These are phyloP conservation scores for Ranitomeya variabilis DNA, from an alignment of 2,113 vertebrate genomes.

Conservation along the genomic window DNA sequence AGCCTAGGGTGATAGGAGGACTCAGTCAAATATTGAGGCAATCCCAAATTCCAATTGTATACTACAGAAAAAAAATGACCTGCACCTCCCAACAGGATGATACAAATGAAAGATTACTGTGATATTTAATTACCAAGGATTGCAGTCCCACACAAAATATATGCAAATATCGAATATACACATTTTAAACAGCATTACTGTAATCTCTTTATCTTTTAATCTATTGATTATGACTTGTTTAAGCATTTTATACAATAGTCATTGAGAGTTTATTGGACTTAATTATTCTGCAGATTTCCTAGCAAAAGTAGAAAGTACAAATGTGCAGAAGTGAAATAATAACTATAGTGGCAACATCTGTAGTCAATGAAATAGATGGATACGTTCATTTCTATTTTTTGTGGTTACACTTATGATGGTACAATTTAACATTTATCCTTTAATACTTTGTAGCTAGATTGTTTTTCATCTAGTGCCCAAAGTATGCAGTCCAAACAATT, in stretches of 20 bases:
- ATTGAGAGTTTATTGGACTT: neutral
- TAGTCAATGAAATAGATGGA: constrained; percentile 34
- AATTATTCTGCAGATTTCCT: neutral
- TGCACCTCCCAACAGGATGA: no score
- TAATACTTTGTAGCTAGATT: constrained; percentile 40
- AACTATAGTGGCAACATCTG: constrained; percentile 33
- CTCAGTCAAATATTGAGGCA: no score
- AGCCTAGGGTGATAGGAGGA: no score
- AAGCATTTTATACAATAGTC: neutral
- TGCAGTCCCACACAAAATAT: no score
- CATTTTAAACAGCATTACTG: no score
- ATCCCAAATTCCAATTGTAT: no score
- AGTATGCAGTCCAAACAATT: constrained; percentile 27
- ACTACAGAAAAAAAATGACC: no score
- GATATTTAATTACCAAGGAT: no score
- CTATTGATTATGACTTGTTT: neutral
- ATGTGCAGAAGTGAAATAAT: constrained; percentile 25
- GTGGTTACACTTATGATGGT: constrained; percentile 27
- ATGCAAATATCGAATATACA: no score
- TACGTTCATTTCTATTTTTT: constrained; percentile 5
- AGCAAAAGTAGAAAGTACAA: constrained; percentile 14
- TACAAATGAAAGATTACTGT: no score
- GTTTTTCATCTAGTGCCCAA: constrained; percentile 43
- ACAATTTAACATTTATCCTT: constrained; percentile 34
- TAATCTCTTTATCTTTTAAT: no score